phyloP scores from a whole-genome alignment of 1,140 invertebrate genomes.

The Drosophila pectinifera region DNA sequence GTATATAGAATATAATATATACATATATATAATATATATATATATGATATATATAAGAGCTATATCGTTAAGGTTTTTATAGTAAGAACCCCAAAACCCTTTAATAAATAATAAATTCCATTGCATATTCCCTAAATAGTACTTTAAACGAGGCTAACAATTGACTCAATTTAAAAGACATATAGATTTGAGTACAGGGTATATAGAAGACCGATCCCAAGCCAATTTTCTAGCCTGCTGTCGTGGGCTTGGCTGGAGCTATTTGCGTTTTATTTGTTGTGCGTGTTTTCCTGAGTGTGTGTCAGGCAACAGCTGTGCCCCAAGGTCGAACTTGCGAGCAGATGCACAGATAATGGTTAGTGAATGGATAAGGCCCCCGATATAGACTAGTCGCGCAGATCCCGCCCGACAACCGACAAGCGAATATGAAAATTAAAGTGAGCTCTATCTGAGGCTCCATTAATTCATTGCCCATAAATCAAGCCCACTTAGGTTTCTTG shows the following conservation, averaged over 20 bases:
- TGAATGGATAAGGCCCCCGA: constrained; percentile 17
- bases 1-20: too few relatives aligned
- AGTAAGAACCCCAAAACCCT: too few relatives aligned
- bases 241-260: constrained; percentile 11
- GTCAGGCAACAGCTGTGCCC: constrained; percentile 36
- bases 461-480: constrained; percentile 31
- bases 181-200: neutral
- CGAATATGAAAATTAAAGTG: constrained; percentile 34
- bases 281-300: constrained; percentile 14
- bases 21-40: too few relatives aligned
- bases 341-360: constrained; percentile 28
- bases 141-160: too few relatives aligned
- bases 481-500: constrained; percentile 6
- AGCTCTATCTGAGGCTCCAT: constrained; percentile 1
- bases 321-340: constrained; percentile 24
- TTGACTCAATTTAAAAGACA: too few relatives aligned
- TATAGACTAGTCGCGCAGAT: neutral
- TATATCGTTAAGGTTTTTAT: too few relatives aligned
- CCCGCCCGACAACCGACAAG: too few relatives aligned
- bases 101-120: neutral
- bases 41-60: too few relatives aligned
- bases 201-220: constrained; percentile 6
- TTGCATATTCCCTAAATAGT: too few relatives aligned
- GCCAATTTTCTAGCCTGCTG: neutral
- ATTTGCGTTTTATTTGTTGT: constrained; percentile 35